Conservation (phyloP, 2,888 invertebrate species). For the Euphydryas editha region DNA sequence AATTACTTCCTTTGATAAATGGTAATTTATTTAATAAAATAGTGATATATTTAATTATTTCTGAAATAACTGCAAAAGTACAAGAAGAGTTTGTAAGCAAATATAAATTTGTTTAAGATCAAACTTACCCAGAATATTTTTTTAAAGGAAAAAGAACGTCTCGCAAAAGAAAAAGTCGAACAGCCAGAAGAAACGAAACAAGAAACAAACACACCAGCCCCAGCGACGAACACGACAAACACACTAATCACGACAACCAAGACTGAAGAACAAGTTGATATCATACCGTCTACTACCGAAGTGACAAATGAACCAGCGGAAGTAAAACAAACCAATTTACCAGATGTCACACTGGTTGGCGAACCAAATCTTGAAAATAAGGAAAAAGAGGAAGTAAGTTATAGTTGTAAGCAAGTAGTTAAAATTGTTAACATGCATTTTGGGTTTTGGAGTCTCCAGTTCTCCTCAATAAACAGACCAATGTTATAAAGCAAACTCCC, state of each 20-base stretch:
- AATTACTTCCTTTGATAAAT: not conserved
- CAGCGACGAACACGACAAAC: slow-evolving; percentile 22
- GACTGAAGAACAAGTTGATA: slow-evolving; percentile 24
- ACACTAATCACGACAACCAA: slow-evolving; percentile 15
- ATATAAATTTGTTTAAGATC: not conserved
- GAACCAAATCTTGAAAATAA: slow-evolving; percentile 62
- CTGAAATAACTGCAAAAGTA: too few species aligned
- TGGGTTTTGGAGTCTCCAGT: too few species aligned
- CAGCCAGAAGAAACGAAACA: slow-evolving; percentile 33
- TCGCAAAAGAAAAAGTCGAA: slow-evolving; percentile 52
- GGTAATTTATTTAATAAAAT: too few species aligned
- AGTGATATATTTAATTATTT: too few species aligned
- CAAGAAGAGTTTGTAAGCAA: not conserved
- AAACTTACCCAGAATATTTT: not conserved
- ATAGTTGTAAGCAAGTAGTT: too few species aligned
- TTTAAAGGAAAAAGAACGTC: slow-evolving; percentile 65
- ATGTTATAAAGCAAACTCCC: too few species aligned
- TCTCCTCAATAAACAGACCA: too few species aligned
- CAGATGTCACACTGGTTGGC: slow-evolving; percentile 71
- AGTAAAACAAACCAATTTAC: slow-evolving; percentile 54
- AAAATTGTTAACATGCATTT: too few species aligned
- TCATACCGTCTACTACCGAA: slow-evolving; percentile 15
- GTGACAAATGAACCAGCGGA: slow-evolving; percentile 22
- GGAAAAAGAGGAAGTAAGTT: slow-evolving; percentile 48
- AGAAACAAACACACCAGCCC: not conserved